These are phyloP conservation scores for Harpalus rufipes DNA, from an alignment of 2,888 invertebrate species.

Conservation along the genomic window DNA sequence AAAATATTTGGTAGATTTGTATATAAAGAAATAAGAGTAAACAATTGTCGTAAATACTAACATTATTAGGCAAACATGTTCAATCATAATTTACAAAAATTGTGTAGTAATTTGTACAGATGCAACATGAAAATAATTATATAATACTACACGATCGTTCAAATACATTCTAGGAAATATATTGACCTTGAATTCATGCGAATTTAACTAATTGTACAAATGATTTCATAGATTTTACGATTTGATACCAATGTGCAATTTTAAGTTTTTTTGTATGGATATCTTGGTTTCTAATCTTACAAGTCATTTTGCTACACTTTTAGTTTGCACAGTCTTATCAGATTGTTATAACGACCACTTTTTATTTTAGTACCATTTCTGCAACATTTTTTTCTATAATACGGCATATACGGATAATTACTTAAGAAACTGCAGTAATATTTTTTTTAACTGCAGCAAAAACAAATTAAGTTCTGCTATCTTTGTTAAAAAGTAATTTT, in stretches of 20 bases:
- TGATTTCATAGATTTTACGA: background rate
- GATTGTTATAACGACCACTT: background rate
- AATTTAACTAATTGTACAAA: background rate
- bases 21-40: background rate
- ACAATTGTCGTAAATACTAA: background rate
- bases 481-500: background rate
- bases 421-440: constrained; percentile 6
- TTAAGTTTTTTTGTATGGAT: background rate
- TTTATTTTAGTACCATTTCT: constrained; percentile 36
- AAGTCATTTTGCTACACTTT: background rate
- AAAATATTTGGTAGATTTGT: background rate
- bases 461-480: background rate
- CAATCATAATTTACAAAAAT: background rate
- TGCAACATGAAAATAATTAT: constrained; percentile 32
- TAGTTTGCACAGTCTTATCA: background rate
- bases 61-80: background rate
- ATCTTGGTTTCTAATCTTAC: background rate
- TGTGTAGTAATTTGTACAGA: background rate
- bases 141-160: background rate
- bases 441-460: background rate
- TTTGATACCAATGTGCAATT: background rate
- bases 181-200: background rate
- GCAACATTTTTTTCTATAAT: background rate
- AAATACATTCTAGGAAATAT: background rate
- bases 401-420: constrained; percentile 28